Evolutionary conservation across 2,113 vertebrate genomes (phyloP), one percentile per base, ranked within the genome.

Genomic region (Phyllostomus discolor): DNA sequence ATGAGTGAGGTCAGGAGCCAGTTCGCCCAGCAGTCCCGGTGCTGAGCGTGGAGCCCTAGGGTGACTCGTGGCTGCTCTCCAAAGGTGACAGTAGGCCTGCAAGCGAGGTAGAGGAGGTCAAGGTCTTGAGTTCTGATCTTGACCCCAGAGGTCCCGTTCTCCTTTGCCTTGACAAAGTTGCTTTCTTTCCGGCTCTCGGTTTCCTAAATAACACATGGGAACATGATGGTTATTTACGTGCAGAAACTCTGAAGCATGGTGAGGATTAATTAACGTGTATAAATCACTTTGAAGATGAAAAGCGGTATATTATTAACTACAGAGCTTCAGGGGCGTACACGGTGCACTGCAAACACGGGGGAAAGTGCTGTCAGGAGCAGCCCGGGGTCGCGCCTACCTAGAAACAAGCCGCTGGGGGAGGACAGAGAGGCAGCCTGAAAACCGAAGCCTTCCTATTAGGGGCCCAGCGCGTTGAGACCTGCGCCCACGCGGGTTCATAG

Each of bases 221-320:
- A 43, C 26, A 64, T 2, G 59, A 17, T 85, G 87, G 70, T 88
- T 97, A 93, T 93, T 97, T 95, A 73, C 9, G 3, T 31, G 70
- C 93, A 93, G 89, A 96, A 90, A 93, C 91, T 94, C 93, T 59
- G 22, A 94, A 97, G 97, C 88, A 80, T 78, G 52, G 64, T 92
- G 76, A 96, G 94, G 73, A 95, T 96, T 97, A 97, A 97, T 97
- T 97, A 97, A 97, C 85, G 97, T 93, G 64, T 95, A 89, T 87
- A 97, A 96, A 97, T 95, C 96, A 94, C 91, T 96, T 95, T 90
- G 96, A 97, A 97, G 97, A 96, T 95, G 96, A 95, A 97, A 97
- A 84, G 94, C 88, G 48, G 95, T 95, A 57, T 97, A 93, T 92
- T 96, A 96, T 96, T 96, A 97, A 97, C 97, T 94, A 95, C 41